These are phyloP conservation scores for Tokudaia muenninki DNA, from an alignment of 2,797 vertebrate genomes.

Conservation along the genomic window DNA sequence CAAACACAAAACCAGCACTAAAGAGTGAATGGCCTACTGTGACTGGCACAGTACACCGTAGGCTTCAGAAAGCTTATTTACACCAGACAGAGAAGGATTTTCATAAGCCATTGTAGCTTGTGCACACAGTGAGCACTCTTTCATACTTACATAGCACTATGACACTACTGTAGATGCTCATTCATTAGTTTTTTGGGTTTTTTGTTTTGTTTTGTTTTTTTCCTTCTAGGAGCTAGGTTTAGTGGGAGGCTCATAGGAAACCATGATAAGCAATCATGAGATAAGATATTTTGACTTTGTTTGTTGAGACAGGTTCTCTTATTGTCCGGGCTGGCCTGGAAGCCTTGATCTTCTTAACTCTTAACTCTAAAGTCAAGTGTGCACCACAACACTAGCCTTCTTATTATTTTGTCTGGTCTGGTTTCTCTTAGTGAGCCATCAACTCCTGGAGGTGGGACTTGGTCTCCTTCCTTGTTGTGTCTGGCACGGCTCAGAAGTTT, in stretches of 20 bases:
- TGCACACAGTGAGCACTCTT: not conserved
- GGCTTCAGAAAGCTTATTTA: slow-evolving; percentile 41
- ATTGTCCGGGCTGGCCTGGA: not conserved
- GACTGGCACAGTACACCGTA: slow-evolving; percentile 16
- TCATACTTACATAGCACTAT: not conserved
- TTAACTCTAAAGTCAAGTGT: not conserved
- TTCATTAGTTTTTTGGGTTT: not conserved
- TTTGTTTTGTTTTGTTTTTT: not conserved
- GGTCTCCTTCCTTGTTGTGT: slow-evolving; percentile 3
- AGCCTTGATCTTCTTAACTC: not conserved
- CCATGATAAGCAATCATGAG: not conserved
- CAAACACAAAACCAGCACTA: slow-evolving; percentile 53
- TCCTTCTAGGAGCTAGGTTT: not conserved
- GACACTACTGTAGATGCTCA: not conserved
- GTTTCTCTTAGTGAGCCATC: slow-evolving; percentile 9
- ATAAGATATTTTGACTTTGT: slow-evolving; percentile 7
- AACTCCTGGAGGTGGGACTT: not conserved
- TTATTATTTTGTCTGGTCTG: slow-evolving; percentile 43
- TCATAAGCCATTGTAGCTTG: slow-evolving; percentile 8
- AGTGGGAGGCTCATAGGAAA: slow-evolving; percentile 1
- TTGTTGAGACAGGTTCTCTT: not conserved
- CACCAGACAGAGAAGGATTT: slow-evolving; percentile 32
- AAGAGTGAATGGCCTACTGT: slow-evolving; percentile 43
- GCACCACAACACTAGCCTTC: not conserved
- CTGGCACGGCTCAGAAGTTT: not conserved